phyloP scores from a whole-genome alignment of 2,797 vertebrate species.

The Onychomys arenicola region DNA sequence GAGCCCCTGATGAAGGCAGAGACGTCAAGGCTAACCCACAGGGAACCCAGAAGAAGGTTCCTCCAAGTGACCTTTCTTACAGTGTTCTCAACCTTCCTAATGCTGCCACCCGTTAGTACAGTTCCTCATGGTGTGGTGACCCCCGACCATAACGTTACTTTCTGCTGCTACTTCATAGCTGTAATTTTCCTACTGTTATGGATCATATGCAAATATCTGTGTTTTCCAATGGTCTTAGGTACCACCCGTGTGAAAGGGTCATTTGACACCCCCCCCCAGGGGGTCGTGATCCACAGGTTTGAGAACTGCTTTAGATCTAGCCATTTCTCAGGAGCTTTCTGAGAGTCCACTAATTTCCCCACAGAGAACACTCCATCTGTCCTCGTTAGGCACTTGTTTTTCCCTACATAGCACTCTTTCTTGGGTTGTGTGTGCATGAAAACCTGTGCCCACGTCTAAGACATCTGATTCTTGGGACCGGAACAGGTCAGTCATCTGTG shows the following conservation, averaged over 20 bases:
- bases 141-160: not conserved
- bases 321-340: conserved; percentile 12
- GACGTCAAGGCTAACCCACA: not conserved
- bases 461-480: not conserved
- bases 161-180: not conserved
- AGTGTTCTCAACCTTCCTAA: not conserved
- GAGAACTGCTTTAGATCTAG: not conserved
- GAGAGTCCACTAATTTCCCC: conserved; percentile 29
- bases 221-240: not conserved
- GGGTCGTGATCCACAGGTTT: not conserved
- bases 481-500: not conserved
- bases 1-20: not conserved
- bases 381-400: not conserved
- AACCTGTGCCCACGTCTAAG: conserved; percentile 15
- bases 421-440: not conserved
- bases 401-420: not conserved
- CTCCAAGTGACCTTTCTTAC: not conserved
- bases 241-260: not conserved
- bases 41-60: not conserved
- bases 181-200: not conserved
- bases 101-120: not conserved
- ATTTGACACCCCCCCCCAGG: not conserved
- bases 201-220: not conserved
- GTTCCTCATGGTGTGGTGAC: not conserved
- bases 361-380: not conserved